Conservation (phyloP, 2,888 invertebrate genomes). For the Trimorus sp. region DNA sequence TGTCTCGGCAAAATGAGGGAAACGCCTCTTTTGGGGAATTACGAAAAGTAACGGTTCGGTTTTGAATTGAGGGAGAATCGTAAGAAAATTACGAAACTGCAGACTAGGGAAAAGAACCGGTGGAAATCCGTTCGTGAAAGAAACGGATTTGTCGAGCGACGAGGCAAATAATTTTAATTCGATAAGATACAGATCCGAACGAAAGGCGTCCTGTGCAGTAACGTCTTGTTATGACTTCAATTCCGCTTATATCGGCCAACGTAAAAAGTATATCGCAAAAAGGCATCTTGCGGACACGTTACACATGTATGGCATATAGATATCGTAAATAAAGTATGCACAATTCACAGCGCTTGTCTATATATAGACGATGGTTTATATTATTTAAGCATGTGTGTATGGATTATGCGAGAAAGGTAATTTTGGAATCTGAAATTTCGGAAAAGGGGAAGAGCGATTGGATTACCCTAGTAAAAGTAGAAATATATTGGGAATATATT, state of each 20-base stretch:
- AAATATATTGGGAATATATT: too few species aligned
- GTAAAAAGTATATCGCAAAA: constrained; percentile 11
- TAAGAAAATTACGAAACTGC: too few species aligned
- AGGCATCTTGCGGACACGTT: constrained; percentile 3
- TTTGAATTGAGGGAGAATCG: too few species aligned
- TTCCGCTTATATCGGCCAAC: constrained; percentile 22
- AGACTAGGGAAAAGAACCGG: too few species aligned
- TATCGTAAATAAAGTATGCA: constrained; percentile 11
- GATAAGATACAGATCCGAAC: constrained; percentile 10
- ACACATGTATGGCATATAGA: neutral
- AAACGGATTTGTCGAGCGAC: neutral
- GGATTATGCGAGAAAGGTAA: too few species aligned
- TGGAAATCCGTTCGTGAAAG: too few species aligned
- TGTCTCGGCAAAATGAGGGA: too few species aligned
- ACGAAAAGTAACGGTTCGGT: too few species aligned
- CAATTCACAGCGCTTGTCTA: constrained; percentile 2
- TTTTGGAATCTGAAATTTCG: too few species aligned
- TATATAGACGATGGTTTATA: neutral
- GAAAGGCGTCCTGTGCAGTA: constrained; percentile 2
- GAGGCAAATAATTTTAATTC: constrained; percentile 16
- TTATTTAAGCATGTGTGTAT: neutral
- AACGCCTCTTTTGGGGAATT: too few species aligned
- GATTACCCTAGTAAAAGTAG: too few species aligned
- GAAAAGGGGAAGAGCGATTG: too few species aligned
- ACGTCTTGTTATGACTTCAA: constrained; percentile 22